Evolutionary conservation across 1,140 invertebrate species (phyloP).

Genomic region (Leptinotarsa texana): DNA sequence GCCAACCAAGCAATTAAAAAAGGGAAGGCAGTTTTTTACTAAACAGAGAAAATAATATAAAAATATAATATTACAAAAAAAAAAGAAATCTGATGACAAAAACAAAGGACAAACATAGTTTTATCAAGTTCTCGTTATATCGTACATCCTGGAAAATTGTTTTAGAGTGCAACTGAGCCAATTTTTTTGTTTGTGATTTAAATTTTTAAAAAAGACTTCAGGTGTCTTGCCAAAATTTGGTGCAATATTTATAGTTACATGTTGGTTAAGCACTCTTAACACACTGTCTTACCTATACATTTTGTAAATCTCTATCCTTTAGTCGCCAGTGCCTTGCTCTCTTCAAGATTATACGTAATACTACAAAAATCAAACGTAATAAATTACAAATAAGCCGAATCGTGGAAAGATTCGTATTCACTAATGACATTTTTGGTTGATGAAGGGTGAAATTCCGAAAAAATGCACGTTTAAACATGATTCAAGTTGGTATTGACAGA

Average conservation of each 20-base stretch:
- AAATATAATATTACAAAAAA: too few species aligned
- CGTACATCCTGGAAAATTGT: too few species aligned
- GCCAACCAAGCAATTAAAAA: too few species aligned
- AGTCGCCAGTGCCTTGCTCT: slow-evolving; percentile 22
- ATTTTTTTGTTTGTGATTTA: neutral
- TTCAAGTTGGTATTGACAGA: too few species aligned
- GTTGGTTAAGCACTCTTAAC: slow-evolving; percentile 15
- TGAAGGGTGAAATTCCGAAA: too few species aligned
- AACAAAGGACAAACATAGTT: too few species aligned
- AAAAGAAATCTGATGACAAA: too few species aligned
- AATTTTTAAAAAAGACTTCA: neutral
- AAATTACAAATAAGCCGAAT: slow-evolving; percentile 12
- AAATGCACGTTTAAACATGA: too few species aligned
- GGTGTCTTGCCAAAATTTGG: neutral
- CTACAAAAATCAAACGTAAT: slow-evolving; percentile 36
- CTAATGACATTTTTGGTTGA: too few species aligned
- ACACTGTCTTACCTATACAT: slow-evolving; percentile 29
- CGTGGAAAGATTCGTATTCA: neutral
- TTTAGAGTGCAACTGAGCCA: neutral
- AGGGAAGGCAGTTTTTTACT: too few species aligned
- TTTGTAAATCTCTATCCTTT: slow-evolving; percentile 3
- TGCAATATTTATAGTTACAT: slow-evolving; percentile 10
- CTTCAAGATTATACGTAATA: slow-evolving; percentile 34
- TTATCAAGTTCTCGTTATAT: too few species aligned
- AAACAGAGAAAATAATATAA: too few species aligned